These are phyloP conservation scores for Dolichopus griseipennis DNA, from an alignment of 2,888 invertebrate genomes.

Conservation along the genomic window DNA sequence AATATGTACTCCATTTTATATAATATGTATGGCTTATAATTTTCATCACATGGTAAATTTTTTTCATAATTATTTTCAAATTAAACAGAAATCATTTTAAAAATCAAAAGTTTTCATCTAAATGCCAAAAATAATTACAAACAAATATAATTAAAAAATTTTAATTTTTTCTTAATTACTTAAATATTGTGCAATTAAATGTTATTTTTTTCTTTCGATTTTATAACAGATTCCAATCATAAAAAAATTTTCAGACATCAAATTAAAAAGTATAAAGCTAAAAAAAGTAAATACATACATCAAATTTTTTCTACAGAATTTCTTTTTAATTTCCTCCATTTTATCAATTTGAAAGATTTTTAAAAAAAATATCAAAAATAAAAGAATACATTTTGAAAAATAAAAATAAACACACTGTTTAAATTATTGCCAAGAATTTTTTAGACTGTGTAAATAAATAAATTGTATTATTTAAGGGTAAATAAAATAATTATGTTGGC, in stretches of 20 bases:
- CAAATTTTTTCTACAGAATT: background rate
- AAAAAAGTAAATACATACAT: background rate
- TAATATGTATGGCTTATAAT: too few relatives aligned
- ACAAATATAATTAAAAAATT: background rate
- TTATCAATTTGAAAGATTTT: background rate
- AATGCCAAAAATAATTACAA: too few relatives aligned
- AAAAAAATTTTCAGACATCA: background rate
- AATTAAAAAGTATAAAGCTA: too few relatives aligned
- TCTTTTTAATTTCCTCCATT: slow-evolving; percentile 5
- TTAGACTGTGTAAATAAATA: background rate
- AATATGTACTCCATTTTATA: too few relatives aligned
- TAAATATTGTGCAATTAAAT: background rate
- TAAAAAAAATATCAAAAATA: too few relatives aligned
- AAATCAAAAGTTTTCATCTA: background rate
- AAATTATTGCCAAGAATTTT: slow-evolving; percentile 1
- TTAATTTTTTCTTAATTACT: background rate
- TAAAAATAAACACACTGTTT: background rate
- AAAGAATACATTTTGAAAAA: too few relatives aligned
- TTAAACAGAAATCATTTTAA: too few relatives aligned
- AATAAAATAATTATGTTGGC: slow-evolving; percentile 41
- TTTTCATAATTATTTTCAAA: too few relatives aligned
- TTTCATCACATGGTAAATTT: too few relatives aligned
- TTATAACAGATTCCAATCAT: background rate
- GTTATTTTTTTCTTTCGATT: background rate
- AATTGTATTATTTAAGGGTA: slow-evolving; percentile 4